These are phyloP conservation scores for Buphagus erythrorhynchus DNA, from an alignment of 2,797 vertebrate genomes.

Conservation along the genomic window DNA sequence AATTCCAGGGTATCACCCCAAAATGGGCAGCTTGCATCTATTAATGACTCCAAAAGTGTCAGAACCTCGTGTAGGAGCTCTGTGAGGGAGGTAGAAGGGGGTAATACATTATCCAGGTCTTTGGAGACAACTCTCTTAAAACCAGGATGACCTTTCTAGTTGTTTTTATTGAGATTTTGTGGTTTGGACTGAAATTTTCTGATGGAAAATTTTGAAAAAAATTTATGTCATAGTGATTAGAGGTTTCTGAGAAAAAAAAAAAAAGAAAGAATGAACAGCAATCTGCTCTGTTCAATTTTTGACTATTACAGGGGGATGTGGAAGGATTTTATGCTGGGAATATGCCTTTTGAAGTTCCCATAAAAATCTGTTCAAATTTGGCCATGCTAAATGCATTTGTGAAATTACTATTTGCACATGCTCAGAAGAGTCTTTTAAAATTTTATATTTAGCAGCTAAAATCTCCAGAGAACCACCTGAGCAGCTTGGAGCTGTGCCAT, in stretches of 20 bases:
- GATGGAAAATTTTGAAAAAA: neutral
- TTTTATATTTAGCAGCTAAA: conserved; percentile 20
- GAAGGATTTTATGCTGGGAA: neutral
- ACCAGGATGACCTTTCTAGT: neutral
- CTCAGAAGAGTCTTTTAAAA: neutral
- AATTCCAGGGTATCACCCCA: neutral
- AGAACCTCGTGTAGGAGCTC: fast-evolving
- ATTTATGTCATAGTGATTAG: neutral
- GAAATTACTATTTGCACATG: conserved; percentile 15
- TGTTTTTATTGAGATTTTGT: neutral
- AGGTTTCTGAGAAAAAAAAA: neutral
- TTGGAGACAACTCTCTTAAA: neutral
- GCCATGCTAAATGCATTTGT: neutral
- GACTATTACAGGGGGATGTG: neutral
- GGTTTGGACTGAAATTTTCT: neutral
- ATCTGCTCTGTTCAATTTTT: conserved; percentile 6
- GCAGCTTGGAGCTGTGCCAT: neutral
- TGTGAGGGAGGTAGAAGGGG: neutral
- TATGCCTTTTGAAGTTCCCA: conserved; percentile 17
- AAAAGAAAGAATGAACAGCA: neutral
- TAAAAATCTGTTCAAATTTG: conserved; percentile 40
- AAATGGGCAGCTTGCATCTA: neutral
- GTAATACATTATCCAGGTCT: no score
- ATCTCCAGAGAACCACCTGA: conserved; percentile 32
- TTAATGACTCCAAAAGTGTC: neutral